These are phyloP conservation scores for Osmerus eperlanus DNA, from an alignment of 2,113 vertebrate species.

Conservation along the genomic window DNA sequence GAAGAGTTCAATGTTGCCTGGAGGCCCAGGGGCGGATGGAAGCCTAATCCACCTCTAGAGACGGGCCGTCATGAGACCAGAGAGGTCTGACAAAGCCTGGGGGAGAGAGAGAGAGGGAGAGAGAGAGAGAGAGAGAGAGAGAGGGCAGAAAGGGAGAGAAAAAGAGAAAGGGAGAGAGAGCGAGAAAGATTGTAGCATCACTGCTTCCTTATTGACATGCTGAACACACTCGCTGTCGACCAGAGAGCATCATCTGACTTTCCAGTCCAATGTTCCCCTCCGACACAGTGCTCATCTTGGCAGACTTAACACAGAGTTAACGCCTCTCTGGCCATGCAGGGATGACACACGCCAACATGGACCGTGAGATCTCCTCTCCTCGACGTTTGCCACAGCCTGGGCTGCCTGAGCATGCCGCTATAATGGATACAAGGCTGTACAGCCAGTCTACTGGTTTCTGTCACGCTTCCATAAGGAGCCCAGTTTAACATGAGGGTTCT, in stretches of 20 bases:
- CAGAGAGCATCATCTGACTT: slow-evolving; percentile 51
- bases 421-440: no score
- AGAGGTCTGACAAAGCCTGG: slow-evolving; percentile 4
- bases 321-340: slow-evolving; percentile 31
- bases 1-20: slow-evolving; percentile 38
- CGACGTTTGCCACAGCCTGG: no score
- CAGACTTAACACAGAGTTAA: slow-evolving; percentile 14
- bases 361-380: neutral
- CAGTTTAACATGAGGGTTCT: no score
- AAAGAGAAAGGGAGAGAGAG: no score
- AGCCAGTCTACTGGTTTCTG: no score
- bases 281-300: slow-evolving; percentile 25
- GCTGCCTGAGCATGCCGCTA: no score
- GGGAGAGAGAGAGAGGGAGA: neutral
- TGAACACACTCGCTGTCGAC: slow-evolving; percentile 14
- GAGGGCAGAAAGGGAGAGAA: no score
- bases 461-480: no score
- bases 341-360: slow-evolving; percentile 34
- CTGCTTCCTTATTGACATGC: neutral
- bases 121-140: no score
- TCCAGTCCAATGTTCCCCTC: slow-evolving; percentile 1
- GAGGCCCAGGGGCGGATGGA: slow-evolving; percentile 18
- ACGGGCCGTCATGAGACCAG: slow-evolving; percentile 31
- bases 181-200: no score
- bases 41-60: slow-evolving; percentile 41